Evolutionary conservation across 2,113 vertebrate genomes (phyloP), one percentile per base, ranked within the genome.

Genomic region (Pseudorhombus dupliciocellatus): DNA sequence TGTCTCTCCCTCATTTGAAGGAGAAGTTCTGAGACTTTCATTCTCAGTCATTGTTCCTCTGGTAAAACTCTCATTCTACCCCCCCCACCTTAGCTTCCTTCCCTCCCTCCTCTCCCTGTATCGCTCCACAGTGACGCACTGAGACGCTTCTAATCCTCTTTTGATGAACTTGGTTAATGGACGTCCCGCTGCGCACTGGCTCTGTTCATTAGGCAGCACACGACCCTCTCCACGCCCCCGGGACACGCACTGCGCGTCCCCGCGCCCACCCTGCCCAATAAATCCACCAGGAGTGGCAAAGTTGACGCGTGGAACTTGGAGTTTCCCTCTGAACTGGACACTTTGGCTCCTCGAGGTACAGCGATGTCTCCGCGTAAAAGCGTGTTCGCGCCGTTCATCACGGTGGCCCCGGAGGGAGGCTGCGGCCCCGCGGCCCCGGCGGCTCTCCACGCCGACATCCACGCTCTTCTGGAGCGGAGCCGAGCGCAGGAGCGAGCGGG

Each of bases 141-240:
- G 65, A 88, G 79, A 85, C 88, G 93, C 62, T 78, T 88, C 92
- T 94, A 95, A 94, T 93, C 92, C 93, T 70, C 75, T 91, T 91
- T 94, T 94, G 93, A 94, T 94, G 93, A 93, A 91, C 89, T 93
- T 64, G 18, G 80, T 90, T 90, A 89, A 90, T 86, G 56, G 90
- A 92, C 92, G 90, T 79, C 89, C 91, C 72, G 91, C 81, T 16
- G 90, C 0, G 61, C 20, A 1, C 70, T 90, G 88, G 87, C 90
- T 88, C 86, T 73, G 77, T 77, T 89, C 90, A 81, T 73, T 70
- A 75, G 60, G 73, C 89, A 80, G 90, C 92, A 91, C 92, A 92
- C 92, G 91, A 92, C 89, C 89, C 78, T 87, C 46, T 83, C 90
- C 92, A 91, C 91, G 90, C 92, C 89, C 90, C 79, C 83, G 57